These are phyloP conservation scores for Phoebastria nigripes DNA, from an alignment of 2,797 vertebrate genomes.

Conservation along the genomic window DNA sequence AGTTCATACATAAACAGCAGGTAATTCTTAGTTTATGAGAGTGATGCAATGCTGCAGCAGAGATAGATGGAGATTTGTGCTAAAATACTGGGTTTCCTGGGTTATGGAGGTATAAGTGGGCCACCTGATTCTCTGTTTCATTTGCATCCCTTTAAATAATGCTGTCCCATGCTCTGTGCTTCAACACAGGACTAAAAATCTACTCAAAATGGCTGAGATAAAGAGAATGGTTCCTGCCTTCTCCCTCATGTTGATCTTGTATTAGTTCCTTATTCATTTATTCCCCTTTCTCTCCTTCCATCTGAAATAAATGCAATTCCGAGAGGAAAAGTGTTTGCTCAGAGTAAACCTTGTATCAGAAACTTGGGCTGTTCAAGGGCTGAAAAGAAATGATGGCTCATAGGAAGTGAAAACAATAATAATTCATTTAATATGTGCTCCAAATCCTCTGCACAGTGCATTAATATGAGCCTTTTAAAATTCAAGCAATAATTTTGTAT, in stretches of 20 bases:
- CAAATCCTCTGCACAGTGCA: neutral
- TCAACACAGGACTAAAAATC: neutral
- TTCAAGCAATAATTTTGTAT: constrained; percentile 12
- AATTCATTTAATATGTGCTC: constrained; percentile 23
- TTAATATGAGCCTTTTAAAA: constrained; percentile 32
- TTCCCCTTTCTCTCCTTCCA: neutral
- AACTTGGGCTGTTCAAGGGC: neutral
- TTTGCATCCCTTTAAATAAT: neutral
- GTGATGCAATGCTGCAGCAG: neutral
- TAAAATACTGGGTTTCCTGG: neutral
- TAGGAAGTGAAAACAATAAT: constrained; percentile 32
- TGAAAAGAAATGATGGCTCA: neutral
- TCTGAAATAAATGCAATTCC: neutral
- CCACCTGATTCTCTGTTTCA: neutral
- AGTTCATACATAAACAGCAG: neutral
- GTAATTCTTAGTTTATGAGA: neutral
- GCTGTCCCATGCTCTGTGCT: neutral
- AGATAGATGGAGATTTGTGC: neutral
- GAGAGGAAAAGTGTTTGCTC: neutral
- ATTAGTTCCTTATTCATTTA: neutral
- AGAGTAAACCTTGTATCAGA: neutral
- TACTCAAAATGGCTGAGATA: neutral
- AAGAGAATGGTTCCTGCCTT: neutral
- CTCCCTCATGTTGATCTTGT: neutral
- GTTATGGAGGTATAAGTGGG: neutral